Conservation (phyloP, 2,113 vertebrate species). For the Thalassoma bifasciatum region DNA sequence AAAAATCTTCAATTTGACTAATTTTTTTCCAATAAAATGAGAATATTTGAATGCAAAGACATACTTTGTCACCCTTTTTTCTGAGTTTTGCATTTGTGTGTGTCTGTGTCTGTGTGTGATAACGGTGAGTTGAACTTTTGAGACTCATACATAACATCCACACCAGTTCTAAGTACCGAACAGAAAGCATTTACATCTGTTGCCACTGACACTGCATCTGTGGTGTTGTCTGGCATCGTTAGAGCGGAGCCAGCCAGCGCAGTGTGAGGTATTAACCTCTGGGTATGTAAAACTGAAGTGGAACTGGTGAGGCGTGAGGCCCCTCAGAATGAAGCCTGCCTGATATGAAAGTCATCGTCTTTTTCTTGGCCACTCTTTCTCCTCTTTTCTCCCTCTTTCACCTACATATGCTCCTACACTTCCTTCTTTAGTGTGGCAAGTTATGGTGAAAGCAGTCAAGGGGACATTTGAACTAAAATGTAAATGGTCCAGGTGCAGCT, state of each 20-base stretch:
- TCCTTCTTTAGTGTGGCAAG: conserved; percentile 59
- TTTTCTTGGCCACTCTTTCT: conserved; percentile 44
- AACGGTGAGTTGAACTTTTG: conserved; percentile 8
- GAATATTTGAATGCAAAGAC: too few relatives aligned
- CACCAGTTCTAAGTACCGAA: conserved; percentile 20
- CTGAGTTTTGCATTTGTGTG: neutral
- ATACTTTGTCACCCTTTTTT: too few relatives aligned
- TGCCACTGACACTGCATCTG: conserved; percentile 42
- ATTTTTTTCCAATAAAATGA: too few relatives aligned
- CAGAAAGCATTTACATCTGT: conserved; percentile 57
- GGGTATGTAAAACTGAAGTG: conserved; percentile 64
- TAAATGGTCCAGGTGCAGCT: conserved; percentile 69
- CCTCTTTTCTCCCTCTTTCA: conserved; percentile 9
- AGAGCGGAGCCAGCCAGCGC: conserved; percentile 42
- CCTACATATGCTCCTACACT: conserved; percentile 18
- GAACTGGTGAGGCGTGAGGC: conserved; percentile 61
- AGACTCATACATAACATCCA: conserved; percentile 36
- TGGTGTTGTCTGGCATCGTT: conserved; percentile 51
- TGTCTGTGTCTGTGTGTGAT: too few relatives aligned
- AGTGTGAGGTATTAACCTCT: conserved; percentile 68
- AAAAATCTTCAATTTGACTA: too few relatives aligned
- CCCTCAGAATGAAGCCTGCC: conserved; percentile 45
- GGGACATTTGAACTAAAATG: conserved; percentile 74
- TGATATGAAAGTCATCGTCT: conserved; percentile 63
- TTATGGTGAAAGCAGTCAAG: conserved; percentile 61